Base-by-base conservation (phyloP, 2,888 invertebrate species). In the Hirtodrosophila cameraria region DNA sequence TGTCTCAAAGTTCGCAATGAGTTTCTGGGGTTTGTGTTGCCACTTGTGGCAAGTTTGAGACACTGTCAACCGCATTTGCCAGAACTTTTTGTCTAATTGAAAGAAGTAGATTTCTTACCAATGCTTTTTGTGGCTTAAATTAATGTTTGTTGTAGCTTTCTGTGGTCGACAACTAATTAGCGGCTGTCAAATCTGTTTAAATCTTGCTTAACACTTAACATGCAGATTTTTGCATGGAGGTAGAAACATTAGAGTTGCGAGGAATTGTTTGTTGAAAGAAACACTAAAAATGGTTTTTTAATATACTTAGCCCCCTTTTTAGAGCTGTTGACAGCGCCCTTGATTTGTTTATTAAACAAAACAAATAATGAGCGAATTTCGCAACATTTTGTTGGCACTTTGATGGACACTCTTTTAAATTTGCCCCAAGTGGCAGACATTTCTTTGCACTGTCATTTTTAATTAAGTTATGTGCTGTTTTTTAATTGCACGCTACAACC, bases 401-500 rank as follows among this genome's bases (percentile, higher is more conserved):
- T 36, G 39, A 63, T 55, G 43, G 60, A 27, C 59, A 38, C 42
- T 41, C 28, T 28, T 28, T 7, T n/a, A 61, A 58, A 67, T 67
- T 49, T 42, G 9, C 15, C 4, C n/a, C 20, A 41, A 66, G 50
- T 61, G 54, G 18, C 60, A 58, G 46, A 15, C 39, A 62, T 35
- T 54, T 50, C 36, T 41, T 23, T 20, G 9, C 68, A 16, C 35
- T 42, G 46, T 39, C 42, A 43, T 33, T 59, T 76, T 58, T 76
- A 83, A 81, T 81, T 86, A 75, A 67, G 61, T 67, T 67, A 61
- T 64, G 65, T 53, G 49, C 49, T 31, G 50, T 38, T 66, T 69
- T 81, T 81, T 82, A 75, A 86, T 85, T 82, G 78, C 73, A 53
- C 46, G 66, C 71, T 68, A 65, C 54, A 52, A 18, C 23, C 41